Conservation (phyloP, 1,140 invertebrate species). For the Macrocentrus cingulum region DNA sequence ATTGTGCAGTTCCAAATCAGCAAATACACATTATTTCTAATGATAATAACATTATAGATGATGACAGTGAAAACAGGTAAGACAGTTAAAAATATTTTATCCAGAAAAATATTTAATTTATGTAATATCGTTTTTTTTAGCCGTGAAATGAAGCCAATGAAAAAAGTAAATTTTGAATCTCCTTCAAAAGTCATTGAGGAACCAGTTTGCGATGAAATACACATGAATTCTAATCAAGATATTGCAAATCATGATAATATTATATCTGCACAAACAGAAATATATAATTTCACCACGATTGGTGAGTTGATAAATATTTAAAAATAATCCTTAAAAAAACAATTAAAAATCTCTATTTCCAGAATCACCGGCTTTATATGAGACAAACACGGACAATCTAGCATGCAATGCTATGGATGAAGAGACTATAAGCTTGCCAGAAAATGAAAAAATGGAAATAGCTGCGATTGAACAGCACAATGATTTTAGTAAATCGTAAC, state of each 20-base stretch:
- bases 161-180: neutral
- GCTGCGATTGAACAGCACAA: conserved; percentile 36
- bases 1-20: conserved; percentile 27
- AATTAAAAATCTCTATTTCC: too few species aligned
- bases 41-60: conserved; percentile 23
- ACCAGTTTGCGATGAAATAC: conserved; percentile 26
- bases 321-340: neutral
- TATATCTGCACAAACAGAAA: conserved; percentile 40
- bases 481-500: conserved; percentile 36
- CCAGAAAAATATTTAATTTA: too few species aligned
- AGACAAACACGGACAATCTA: conserved; percentile 59
- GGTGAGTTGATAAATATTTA: conserved; percentile 31
- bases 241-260: conserved; percentile 35
- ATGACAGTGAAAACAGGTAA: conserved; percentile 33
- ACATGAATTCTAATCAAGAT: conserved; percentile 30
- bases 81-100: conserved; percentile 4
- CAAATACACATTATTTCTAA: conserved; percentile 9
- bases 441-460: conserved; percentile 28
- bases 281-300: conserved; percentile 39
- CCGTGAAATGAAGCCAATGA: neutral
- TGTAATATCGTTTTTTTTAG: conserved; percentile 2
- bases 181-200: conserved; percentile 22
- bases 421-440: conserved; percentile 9
- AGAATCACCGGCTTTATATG: too few species aligned
- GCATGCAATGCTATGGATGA: conserved; percentile 57